Evolutionary conservation across 2,888 invertebrate genomes (phyloP), one percentile per base, ranked within the genome.

Genomic region (Netelia virgata): DNA sequence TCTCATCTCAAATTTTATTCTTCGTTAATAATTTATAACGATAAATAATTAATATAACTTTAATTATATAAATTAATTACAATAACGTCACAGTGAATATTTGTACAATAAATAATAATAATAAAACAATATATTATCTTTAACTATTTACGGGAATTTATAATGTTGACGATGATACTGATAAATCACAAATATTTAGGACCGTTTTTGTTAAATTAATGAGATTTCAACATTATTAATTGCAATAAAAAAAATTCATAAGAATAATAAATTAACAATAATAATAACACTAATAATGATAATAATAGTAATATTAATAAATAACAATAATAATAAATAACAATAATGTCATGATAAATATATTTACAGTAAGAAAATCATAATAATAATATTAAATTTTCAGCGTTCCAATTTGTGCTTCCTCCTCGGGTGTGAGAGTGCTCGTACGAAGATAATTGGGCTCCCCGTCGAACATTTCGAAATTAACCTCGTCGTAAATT

Each of bases 401-500:
- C 2, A 91, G 82, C 3, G 87, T 86, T 0, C 89, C 90, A 20
- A 91, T 90, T 57, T 6, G 59, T 3, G 79, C 68, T 11, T 90
- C 88, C 3, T 89, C 83, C 23, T 86, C 87, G 11, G 85, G 84
- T 3, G 86, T 70, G 53, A 86, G 16, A n/a, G 88, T 84, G 41
- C 87, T 87, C 6, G 72, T 85, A 18, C 84, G 69, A 11, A 63
- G 63, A 14, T 69, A 79, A 11, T 86, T 82, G n/a, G 82, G 36
- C 78, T 73, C 79, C 1, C 57, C 64, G n/a, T 89, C 87, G 3
- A 82, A 82, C 0, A 76, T 63, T 57, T 92, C 91, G 50, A 92
- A 92, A 36, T 89, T 64, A 1, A 92, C 92, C 0, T 87, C 87
- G 74, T 92, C 92, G 81, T 88, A 90, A 3, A 87, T 61, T 83